Conservation (phyloP, 2,797 vertebrate genomes). For the Thamnophis elegans region DNA sequence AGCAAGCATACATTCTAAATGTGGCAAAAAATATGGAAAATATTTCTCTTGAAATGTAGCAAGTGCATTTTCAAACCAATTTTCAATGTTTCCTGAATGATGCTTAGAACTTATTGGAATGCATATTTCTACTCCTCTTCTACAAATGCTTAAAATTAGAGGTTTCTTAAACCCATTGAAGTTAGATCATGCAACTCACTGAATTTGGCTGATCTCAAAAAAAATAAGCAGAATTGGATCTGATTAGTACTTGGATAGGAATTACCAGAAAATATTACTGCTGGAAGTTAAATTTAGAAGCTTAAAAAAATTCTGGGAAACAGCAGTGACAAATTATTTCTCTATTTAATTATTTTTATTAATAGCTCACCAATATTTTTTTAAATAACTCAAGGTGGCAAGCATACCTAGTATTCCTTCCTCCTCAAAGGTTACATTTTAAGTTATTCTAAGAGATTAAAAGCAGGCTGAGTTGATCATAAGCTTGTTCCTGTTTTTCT, state of each 20-base stretch:
- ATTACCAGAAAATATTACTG: neutral
- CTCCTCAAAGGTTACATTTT: neutral
- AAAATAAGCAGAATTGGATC: neutral
- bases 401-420: neutral
- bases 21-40: neutral
- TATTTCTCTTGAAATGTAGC: neutral
- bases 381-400: neutral
- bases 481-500: neutral
- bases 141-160: neutral
- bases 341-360: neutral
- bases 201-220: neutral
- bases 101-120: conserved; percentile 27
- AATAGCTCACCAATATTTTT: neutral
- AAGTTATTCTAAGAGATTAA: neutral
- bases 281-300: neutral
- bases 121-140: neutral
- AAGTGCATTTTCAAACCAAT: neutral
- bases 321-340: neutral
- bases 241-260: neutral
- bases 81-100: neutral
- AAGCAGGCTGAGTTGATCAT: neutral
- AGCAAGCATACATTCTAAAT: neutral
- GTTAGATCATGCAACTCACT: neutral
- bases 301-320: neutral
- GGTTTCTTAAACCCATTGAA: neutral